Conservation (phyloP, 2,797 vertebrate species). For the Lutjanus campechanus region DNA sequence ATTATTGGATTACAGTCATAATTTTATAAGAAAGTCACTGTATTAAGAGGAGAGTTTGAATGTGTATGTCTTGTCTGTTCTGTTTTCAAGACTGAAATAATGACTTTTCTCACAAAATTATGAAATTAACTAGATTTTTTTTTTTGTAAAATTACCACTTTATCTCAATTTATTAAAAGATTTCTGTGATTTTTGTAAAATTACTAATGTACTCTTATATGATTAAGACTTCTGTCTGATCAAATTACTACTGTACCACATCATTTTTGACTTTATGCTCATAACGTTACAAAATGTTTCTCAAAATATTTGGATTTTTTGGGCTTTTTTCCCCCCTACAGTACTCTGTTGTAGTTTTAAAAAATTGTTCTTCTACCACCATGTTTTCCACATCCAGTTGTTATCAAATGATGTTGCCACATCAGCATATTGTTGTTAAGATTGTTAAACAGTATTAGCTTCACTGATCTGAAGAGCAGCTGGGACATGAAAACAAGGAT, state of each 20-base stretch:
- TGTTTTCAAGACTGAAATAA: background rate
- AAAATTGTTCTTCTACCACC: background rate
- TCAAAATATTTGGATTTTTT: background rate
- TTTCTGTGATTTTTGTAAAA: background rate
- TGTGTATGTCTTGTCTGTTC: background rate
- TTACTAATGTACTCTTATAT: background rate
- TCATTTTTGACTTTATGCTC: slow-evolving; percentile 1
- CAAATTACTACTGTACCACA: background rate
- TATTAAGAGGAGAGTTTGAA: background rate
- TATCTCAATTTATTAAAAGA: background rate
- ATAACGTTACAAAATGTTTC: background rate
- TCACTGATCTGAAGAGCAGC: background rate
- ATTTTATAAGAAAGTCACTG: background rate
- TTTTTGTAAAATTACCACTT: background rate
- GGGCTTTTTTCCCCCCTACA: background rate
- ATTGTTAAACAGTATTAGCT: too few relatives aligned
- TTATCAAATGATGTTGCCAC: background rate
- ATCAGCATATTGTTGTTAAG: background rate
- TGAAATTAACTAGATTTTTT: too few relatives aligned
- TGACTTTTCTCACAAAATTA: background rate
- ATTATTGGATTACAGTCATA: background rate
- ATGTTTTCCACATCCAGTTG: background rate
- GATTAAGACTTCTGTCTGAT: background rate
- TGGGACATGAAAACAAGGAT: background rate
- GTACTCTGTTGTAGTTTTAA: background rate